Evolutionary conservation across 2,888 invertebrate genomes (phyloP).

Genomic region (Gymnoscelis rufifasciata): DNA sequence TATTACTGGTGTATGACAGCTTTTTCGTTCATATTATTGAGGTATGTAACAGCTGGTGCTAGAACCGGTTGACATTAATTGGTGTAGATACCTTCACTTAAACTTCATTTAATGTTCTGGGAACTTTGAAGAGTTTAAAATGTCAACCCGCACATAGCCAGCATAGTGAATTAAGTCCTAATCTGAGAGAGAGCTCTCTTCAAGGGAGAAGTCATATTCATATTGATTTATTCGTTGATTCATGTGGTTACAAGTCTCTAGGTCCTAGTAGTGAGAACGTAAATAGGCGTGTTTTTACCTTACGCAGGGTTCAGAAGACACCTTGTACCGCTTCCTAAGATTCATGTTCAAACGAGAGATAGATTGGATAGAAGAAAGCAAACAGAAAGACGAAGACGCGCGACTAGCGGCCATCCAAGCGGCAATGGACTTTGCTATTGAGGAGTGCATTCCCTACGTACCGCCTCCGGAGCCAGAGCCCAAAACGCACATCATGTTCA

Average conservation of each 20-base stretch:
- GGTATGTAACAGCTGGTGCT: constrained; percentile 55
- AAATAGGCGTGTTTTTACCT: background rate
- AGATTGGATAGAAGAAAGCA: constrained; percentile 41
- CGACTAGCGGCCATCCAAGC: constrained; percentile 26
- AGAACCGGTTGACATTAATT: too few species aligned
- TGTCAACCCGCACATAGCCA: too few species aligned
- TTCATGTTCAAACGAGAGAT: constrained; percentile 54
- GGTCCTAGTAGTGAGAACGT: too few species aligned
- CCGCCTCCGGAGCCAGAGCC: constrained; percentile 27
- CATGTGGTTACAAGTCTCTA: too few species aligned
- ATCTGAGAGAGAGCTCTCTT: too few species aligned
- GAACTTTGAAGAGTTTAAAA: too few species aligned
- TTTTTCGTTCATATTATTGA: constrained; percentile 76
- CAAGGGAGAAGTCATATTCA: too few species aligned
- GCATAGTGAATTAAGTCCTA: too few species aligned
- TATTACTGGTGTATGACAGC: constrained; percentile 68
- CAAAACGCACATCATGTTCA: constrained; percentile 45
- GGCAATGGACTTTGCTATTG: constrained; percentile 28
- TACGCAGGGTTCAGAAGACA: constrained; percentile 73
- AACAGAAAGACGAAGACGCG: constrained; percentile 38
- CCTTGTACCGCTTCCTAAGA: constrained; percentile 61
- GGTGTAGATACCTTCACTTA: too few species aligned
- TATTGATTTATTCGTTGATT: too few species aligned
- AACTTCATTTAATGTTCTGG: too few species aligned
- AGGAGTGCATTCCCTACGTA: constrained; percentile 33